Evolutionary conservation across 2,113 vertebrate genomes (phyloP), one percentile per base, ranked within the genome.

Genomic region (Cettia cetti): DNA sequence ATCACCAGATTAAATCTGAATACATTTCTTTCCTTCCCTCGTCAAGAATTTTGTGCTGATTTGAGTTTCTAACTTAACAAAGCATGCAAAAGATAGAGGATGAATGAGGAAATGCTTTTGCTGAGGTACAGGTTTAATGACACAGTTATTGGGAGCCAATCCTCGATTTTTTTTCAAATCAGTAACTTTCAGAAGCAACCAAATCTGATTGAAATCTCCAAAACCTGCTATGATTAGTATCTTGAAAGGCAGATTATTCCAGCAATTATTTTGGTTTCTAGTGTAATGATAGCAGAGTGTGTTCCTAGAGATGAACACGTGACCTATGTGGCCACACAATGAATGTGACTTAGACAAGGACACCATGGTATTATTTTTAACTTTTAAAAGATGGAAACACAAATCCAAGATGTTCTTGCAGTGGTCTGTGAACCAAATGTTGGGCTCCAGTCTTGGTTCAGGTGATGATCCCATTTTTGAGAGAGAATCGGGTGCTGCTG

Each of bases 1-100:
- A 95, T 80, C 84, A 87, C 71, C 75, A 91, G 79, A 78, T 95
- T 88, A 70, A 83, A 95, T 91, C 82, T 86, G 75, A 91, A 94
- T 95, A 79, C 7, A 60, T 44, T 86, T 70, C 19, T 72, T 22
- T 45, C n/a, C 9, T 80, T 93, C 53, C 18, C 50, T n/a, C 3
- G 28, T 76, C 47, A 86, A 95, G 71, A 27, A 33, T 76, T 80
- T 75, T 54, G 52, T 88, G 37, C 44, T n/a, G 61, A 63, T 86
- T 76, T 92, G 77, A 80, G 71, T 86, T 92, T 80, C 15, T 42
- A 24, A 61, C 74, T 40, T 53, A 90, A 77, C 49, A 90, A 85
- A 78, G 18, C 3, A 0, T 54, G 35, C 10, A 56, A 35, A 86
- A 52, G 15, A 56, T 8, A n/a, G 50, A 14, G 30, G 39, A 52